Evolutionary conservation across 1,140 invertebrate genomes (phyloP).

Genomic region (Chionoecetes opilio): DNA sequence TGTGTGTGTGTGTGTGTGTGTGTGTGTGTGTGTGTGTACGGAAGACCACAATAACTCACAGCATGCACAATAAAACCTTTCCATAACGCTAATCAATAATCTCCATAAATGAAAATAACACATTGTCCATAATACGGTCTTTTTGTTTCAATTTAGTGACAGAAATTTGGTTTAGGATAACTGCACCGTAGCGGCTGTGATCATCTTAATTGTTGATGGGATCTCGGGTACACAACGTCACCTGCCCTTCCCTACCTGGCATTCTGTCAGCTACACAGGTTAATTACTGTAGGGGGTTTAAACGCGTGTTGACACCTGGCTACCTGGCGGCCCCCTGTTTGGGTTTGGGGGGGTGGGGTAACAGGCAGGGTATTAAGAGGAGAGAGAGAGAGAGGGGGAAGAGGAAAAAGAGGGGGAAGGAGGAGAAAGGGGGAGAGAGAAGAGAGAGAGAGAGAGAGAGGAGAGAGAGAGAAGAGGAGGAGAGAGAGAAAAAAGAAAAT

Average conservation of each 20-base stretch:
- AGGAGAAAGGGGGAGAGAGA: not conserved
- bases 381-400: conserved; percentile 30
- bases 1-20: too few species aligned
- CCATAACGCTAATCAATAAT: too few species aligned
- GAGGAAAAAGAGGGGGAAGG: not conserved
- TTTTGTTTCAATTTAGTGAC: too few species aligned
- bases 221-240: not conserved
- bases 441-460: conserved; percentile 17
- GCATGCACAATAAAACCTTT: too few species aligned
- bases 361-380: not conserved
- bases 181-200: too few species aligned
- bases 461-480: not conserved
- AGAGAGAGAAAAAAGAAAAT: not conserved
- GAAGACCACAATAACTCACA: too few species aligned
- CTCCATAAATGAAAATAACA: too few species aligned
- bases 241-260: not conserved
- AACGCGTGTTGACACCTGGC: not conserved
- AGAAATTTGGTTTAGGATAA: too few species aligned
- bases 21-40: too few species aligned
- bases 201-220: too few species aligned
- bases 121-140: too few species aligned
- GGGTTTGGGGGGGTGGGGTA: not conserved
- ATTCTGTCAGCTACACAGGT: not conserved
- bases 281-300: not conserved
- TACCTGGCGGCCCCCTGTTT: too few species aligned